Evolutionary conservation across 2,888 invertebrate genomes (phyloP).

Genomic region (Gymnocheta viridis): DNA sequence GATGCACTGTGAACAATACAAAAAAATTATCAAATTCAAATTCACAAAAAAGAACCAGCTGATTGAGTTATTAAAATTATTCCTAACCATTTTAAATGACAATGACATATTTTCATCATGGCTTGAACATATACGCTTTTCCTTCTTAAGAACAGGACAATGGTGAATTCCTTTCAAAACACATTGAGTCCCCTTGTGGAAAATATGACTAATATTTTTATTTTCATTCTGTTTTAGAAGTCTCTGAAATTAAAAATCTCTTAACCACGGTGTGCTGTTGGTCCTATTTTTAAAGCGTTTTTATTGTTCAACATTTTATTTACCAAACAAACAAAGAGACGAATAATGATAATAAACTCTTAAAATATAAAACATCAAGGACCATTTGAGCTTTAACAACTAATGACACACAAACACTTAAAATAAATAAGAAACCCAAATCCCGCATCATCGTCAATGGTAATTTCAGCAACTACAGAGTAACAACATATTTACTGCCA

Average conservation of each 20-base stretch:
- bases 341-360: conserved; percentile 53
- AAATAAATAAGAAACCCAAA: conserved; percentile 8
- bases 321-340: neutral
- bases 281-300: neutral
- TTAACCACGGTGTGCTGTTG: neutral
- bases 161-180: too few species aligned
- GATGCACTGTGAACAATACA: too few species aligned
- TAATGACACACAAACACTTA: conserved; percentile 7
- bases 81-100: too few species aligned
- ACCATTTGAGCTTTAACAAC: conserved; percentile 41
- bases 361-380: conserved; percentile 25
- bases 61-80: too few species aligned
- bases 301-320: conserved; percentile 28
- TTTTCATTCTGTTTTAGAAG: too few species aligned
- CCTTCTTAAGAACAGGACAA: too few species aligned
- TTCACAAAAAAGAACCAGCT: too few species aligned
- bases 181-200: too few species aligned
- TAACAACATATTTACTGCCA: conserved; percentile 40
- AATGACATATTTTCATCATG: too few species aligned
- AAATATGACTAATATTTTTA: too few species aligned
- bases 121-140: too few species aligned
- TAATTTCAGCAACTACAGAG: conserved; percentile 14
- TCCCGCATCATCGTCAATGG: conserved; percentile 14
- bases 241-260: conserved; percentile 28
- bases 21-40: too few species aligned